phyloP scores from a whole-genome alignment of 2,888 invertebrate species.

The Sipha maydis region DNA sequence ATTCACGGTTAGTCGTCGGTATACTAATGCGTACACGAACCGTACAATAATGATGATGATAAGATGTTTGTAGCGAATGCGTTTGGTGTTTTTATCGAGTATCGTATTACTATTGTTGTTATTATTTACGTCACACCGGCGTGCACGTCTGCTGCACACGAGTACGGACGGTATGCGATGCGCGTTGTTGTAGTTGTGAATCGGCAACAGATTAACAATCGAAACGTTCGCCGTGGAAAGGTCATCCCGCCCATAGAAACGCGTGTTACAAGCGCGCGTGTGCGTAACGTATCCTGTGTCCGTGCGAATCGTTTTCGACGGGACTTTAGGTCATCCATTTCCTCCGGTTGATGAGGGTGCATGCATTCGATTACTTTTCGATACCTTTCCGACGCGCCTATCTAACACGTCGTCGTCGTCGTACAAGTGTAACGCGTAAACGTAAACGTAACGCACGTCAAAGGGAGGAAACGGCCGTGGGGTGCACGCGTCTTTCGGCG shows the following conservation, averaged over 20 bases:
- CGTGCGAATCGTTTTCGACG: slow-evolving; percentile 14
- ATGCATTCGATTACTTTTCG: background rate
- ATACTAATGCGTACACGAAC: background rate
- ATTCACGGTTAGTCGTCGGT: background rate
- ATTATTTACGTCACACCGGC: too few species aligned
- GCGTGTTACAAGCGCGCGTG: background rate
- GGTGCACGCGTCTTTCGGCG: background rate
- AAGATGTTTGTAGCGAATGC: background rate
- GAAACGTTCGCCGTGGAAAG: background rate
- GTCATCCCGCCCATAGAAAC: background rate
- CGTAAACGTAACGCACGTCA: background rate
- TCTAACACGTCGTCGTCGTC: background rate
- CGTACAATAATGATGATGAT: background rate
- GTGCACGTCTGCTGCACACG: background rate
- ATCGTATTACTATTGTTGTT: background rate
- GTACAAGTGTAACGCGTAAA: too few species aligned
- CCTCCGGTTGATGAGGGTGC: background rate
- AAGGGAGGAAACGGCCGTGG: background rate
- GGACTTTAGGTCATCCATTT: background rate
- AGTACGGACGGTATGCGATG: background rate
- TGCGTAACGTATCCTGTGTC: background rate
- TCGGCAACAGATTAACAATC: background rate
- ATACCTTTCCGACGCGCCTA: background rate
- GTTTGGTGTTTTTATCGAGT: background rate
- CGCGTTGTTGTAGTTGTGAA: background rate